Percentiles rank a stretch among this genome's conserved stretches.
Evolutionary conservation across 2,113 vertebrate species (phyloP).

Genomic region (Pantherophis guttatus): DNA sequence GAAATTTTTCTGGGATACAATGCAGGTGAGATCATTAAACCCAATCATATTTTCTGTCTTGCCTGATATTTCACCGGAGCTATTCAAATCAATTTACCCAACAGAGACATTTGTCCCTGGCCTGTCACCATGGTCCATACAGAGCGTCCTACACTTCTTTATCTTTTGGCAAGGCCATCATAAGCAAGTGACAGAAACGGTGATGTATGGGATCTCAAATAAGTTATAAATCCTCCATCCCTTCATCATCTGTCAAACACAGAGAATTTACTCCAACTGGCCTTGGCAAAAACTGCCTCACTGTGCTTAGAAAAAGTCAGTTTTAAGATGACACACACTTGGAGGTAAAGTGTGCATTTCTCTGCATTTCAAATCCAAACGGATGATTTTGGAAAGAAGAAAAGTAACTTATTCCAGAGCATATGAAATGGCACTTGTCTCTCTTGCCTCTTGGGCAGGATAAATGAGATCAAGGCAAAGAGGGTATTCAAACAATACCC

Average conservation of each 20-base stretch:
- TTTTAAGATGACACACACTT: conserved; percentile 61
- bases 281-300: conserved; percentile 57
- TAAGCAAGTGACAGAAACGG: conserved; percentile 70
- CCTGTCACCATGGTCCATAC: conserved; percentile 74
- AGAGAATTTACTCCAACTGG: conserved; percentile 71
- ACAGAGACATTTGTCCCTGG: conserved; percentile 75
- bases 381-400: not conserved
- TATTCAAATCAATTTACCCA: conserved; percentile 80
- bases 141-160: conserved; percentile 76
- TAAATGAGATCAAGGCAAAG: not conserved
- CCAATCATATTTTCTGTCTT: conserved; percentile 71
- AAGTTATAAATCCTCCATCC: conserved; percentile 74
- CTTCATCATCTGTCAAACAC: conserved; percentile 69
- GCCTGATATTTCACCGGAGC: conserved; percentile 74
- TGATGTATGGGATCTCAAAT: conserved; percentile 79
- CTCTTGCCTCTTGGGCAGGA: not conserved
- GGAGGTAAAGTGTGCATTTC: conserved; percentile 47
- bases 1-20: conserved; percentile 61
- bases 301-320: conserved; percentile 63
- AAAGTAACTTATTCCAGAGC: not conserved
- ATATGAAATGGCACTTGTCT: not conserved
- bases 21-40: conserved; percentile 69
- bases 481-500: not conserved
- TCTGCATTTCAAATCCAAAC: not conserved
- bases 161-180: conserved; percentile 82